Conservation (phyloP, 2,888 invertebrate genomes). For the Netelia fuscicornis region DNA sequence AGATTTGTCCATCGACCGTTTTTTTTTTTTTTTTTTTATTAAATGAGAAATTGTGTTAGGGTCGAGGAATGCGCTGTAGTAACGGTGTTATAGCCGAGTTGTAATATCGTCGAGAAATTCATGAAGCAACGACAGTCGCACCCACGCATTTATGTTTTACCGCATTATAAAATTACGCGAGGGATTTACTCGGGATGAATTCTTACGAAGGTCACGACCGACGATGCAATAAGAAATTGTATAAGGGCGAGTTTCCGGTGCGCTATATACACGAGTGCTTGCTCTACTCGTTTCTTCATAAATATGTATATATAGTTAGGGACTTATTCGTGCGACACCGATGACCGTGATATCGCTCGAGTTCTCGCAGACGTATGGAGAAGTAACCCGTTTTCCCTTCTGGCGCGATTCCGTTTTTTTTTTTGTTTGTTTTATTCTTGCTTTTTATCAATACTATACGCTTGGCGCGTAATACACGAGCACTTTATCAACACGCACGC, state of each 20-base stretch:
- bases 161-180: slow-evolving; percentile 19
- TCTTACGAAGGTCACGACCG: slow-evolving; percentile 60
- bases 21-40: not conserved
- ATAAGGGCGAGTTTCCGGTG: slow-evolving; percentile 51
- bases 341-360: slow-evolving; percentile 60
- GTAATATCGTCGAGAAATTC: slow-evolving; percentile 50
- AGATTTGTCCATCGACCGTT: too few relatives aligned
- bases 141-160: slow-evolving; percentile 20
- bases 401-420: slow-evolving; percentile 12
- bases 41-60: too few relatives aligned
- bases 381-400: slow-evolving; percentile 59
- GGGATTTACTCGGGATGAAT: slow-evolving; percentile 50
- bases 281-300: slow-evolving; percentile 29
- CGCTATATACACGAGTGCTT: not conserved
- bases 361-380: slow-evolving; percentile 18
- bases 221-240: slow-evolving; percentile 53
- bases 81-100: not conserved
- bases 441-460: slow-evolving; percentile 35
- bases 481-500: slow-evolving; percentile 56
- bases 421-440: not conserved
- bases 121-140: slow-evolving; percentile 5
- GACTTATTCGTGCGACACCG: slow-evolving; percentile 61
- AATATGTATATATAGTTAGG: slow-evolving; percentile 26
- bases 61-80: too few relatives aligned
- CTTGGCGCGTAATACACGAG: slow-evolving; percentile 42